Evolutionary conservation across 2,113 vertebrate species (phyloP).

Genomic region (Oxyruncus cristatus): DNA sequence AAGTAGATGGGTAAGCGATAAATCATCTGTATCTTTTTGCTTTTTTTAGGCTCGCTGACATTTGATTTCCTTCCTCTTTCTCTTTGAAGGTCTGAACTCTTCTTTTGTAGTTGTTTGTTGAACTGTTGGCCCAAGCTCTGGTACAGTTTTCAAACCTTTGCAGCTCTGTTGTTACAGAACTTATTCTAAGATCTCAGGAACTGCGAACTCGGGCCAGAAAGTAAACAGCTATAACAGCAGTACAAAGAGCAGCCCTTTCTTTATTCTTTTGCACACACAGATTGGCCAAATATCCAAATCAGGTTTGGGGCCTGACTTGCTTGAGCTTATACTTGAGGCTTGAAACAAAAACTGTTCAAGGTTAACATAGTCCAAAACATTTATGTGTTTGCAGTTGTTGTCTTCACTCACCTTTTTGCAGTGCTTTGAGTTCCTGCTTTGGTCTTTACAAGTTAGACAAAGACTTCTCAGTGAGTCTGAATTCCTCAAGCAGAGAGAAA

Average conservation of each 20-base stretch:
- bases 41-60: not conserved
- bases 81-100: constrained; percentile 48
- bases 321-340: not conserved
- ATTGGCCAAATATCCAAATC: not conserved
- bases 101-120: constrained; percentile 59
- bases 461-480: not conserved
- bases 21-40: not conserved
- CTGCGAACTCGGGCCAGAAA: not conserved
- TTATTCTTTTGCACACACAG: constrained; percentile 5
- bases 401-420: not conserved
- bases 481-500: not conserved
- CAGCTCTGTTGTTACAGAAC: constrained; percentile 16
- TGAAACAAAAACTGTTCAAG: not conserved
- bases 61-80: constrained; percentile 60
- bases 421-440: not conserved
- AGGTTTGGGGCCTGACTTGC: not conserved
- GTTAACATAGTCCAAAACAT: not conserved
- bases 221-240: constrained; percentile 26
- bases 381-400: not conserved
- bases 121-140: constrained; percentile 26
- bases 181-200: constrained; percentile 43
- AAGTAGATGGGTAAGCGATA: not conserved
- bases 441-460: not conserved
- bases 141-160: constrained; percentile 15
- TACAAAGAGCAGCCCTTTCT: constrained; percentile 14